A percentile compares a stretch with the other conserved stretches of the same genome.
These are phyloP conservation scores for Apamea sordens DNA, from an alignment of 2,888 invertebrate genomes.

Conservation along the genomic window DNA sequence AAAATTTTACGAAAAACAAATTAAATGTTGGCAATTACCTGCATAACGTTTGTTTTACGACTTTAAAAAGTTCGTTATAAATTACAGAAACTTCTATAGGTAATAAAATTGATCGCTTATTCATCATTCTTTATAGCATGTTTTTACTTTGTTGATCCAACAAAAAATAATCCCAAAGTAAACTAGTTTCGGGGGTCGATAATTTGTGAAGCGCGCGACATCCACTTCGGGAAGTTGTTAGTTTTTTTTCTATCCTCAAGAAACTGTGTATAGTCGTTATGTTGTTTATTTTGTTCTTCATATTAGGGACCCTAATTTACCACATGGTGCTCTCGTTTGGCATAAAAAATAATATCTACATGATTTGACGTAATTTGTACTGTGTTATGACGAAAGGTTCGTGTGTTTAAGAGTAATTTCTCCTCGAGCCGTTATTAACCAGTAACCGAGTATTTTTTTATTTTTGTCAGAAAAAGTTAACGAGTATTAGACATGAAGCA, in stretches of 20 bases:
- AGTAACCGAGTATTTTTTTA: conserved; percentile 82
- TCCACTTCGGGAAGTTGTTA: conserved; percentile 76
- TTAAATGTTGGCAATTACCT: conserved; percentile 33
- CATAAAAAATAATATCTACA: conserved; percentile 88
- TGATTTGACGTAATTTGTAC: conserved; percentile 88
- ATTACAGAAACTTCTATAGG: conserved; percentile 36
- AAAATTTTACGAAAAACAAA: conserved; percentile 24
- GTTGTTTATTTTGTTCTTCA: conserved; percentile 84
- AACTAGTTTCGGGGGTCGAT: conserved; percentile 77
- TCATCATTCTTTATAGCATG: conserved; percentile 62
- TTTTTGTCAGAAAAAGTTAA: conserved; percentile 79
- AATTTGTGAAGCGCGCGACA: conserved; percentile 82
- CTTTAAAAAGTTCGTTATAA: conserved; percentile 43
- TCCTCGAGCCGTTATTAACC: conserved; percentile 83
- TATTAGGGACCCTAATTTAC: conserved; percentile 87
- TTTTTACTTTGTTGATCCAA: conserved; percentile 49
- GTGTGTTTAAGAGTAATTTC: conserved; percentile 87
- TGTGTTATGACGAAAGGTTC: conserved; percentile 86
- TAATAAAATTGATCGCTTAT: conserved; percentile 61
- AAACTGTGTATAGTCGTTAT: conserved; percentile 82
- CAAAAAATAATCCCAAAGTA: conserved; percentile 65
- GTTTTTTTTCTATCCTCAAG: conserved; percentile 76
- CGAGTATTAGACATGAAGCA: conserved; percentile 76
- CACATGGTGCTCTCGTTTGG: conserved; percentile 84
- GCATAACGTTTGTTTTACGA: conserved; percentile 48